Evolutionary conservation across 2,797 vertebrate species (phyloP), one percentile per base, ranked within the genome.

Genomic region (Sebastes miniatus): DNA sequence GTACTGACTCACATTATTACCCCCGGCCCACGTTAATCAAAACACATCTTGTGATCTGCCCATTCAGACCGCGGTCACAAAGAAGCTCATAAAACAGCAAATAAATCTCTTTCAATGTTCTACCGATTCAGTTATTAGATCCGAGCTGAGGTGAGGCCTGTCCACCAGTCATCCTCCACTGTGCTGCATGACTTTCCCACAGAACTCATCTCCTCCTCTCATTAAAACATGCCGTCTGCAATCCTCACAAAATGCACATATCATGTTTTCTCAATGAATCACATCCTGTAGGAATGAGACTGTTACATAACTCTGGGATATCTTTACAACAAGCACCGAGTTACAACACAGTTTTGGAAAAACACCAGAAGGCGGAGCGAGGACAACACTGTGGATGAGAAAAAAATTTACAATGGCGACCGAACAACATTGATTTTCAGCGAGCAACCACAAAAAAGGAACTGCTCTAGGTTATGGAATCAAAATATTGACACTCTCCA

Each of bases 281-380:
- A 81, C 34, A 76, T 90, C 77, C 77, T 85, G 68, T 80, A 22
- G 43, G 63, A 71, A 80, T 39, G 34, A 73, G 34, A 64, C 39
- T 1, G 75, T 84, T 81, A 63, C 1, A 29, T 22, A 86, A 89
- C 65, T 36, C n/a, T 59, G 31, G 20, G 14, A 79, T 76, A 74
- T 80, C 32, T 72, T 70, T 66, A 62, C 8, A 61, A 27, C 54
- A 20, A 62, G 59, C 16, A 4, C 3, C 1, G 0, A 32, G 13
- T 77, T 31, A 11, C 50, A 29, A 39, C 24, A 22, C 70, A 24
- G 29, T 57, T 69, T 52, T 39, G 32, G 74, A 88, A 80, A 88
- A 69, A 25, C 8, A 58, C 52, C 24, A 79, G 13, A 12, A 9
- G 14, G 65, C 5, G 22, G n/a, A 47, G 61, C 24, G 18, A 25